Percentiles rank a stretch among this genome's conserved stretches.
phyloP scores from a whole-genome alignment of 2,113 vertebrate species.

The Bucco capensis region DNA sequence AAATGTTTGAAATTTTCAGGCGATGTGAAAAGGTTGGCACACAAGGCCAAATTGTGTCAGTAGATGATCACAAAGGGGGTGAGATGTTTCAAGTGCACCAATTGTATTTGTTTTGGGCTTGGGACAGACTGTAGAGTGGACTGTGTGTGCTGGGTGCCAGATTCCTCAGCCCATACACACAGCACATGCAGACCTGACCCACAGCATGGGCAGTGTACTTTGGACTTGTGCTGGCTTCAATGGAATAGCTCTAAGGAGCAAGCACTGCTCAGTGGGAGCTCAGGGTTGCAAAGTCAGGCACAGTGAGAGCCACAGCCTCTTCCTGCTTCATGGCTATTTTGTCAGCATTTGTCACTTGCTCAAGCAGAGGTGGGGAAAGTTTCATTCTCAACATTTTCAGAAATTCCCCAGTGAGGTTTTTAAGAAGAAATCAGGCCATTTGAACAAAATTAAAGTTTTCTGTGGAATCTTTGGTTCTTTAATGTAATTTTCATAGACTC shows the following conservation, averaged over 20 bases:
- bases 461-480: background rate
- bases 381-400: background rate
- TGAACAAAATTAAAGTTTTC: background rate
- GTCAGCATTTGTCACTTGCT: background rate
- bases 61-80: background rate
- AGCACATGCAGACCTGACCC: background rate
- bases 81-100: background rate
- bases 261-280: background rate
- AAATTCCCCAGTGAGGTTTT: background rate
- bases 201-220: background rate
- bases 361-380: background rate
- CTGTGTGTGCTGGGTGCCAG: background rate
- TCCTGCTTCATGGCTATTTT: background rate
- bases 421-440: background rate
- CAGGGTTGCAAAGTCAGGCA: background rate
- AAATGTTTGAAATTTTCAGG: constrained; percentile 25
- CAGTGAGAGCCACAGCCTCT: background rate
- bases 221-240: background rate
- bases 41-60: background rate
- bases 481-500: constrained; percentile 9
- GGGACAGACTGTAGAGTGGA: background rate
- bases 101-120: constrained; percentile 36
- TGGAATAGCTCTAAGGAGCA: background rate
- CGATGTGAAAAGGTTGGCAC: background rate
- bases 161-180: constrained; percentile 22